Evolutionary conservation across 2,888 invertebrate genomes (phyloP), one percentile per base, ranked within the genome.

Genomic region (Balanococcus diminutus): DNA sequence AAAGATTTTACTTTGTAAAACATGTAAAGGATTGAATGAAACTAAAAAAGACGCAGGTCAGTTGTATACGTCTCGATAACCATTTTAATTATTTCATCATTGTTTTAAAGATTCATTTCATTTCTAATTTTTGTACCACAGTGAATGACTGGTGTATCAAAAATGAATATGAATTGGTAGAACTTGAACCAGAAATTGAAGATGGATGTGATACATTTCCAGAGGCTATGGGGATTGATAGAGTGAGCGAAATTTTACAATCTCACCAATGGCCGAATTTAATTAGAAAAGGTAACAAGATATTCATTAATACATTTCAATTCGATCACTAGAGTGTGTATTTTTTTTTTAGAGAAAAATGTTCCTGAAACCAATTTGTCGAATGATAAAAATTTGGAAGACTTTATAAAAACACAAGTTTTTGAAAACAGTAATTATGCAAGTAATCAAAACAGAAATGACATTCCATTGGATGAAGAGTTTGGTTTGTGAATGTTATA

Each of bases 261-360:
- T 92, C 94, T 79, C 94, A 95, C 89, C 91, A 92, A 81, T 95
- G 95, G 95, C 92, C 94, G 31, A 94, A 94, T 89, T 90, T 94
- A 87, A 90, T 90, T 42, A 90, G 94, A 89, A 94, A 94, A 91
- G 84, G 84, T 84, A 28, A 19, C 1, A 31, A 16, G 11, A 28
- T 6, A 11, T 22, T 31, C 11, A 3, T 72, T n/a, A 16, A n/a
- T 31, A 19, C 14, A n/a, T n/a, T 28, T 16, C 32, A 46, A 46
- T 46, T 46, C 46, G n/a, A n/a, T n/a, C n/a, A n/a, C 16, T 46
- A 46, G n/a, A n/a, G 0, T 0, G 1, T 46, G 46, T n/a, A 46
- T 46, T 46, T 46, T 46, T n/a, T n/a, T n/a, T 46, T 4, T 46
- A 46, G 46, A 46, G 4, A 46, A 46, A 46, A 46, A 3, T 4